These are phyloP conservation scores for Phataginus tetradactyla DNA, from an alignment of 2,797 vertebrate species.

Conservation along the genomic window DNA sequence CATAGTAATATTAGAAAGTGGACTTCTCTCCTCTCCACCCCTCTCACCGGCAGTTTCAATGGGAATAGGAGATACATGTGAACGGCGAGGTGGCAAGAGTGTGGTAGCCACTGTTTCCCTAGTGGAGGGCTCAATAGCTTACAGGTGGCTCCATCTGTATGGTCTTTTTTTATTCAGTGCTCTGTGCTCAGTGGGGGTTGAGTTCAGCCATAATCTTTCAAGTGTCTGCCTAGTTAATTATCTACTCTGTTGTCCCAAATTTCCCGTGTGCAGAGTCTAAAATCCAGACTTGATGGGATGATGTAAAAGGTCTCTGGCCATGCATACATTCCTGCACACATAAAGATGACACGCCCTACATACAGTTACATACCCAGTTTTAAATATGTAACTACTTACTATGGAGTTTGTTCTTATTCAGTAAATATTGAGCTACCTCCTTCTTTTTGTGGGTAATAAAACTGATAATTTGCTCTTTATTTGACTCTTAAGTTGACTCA, in stretches of 20 bases:
- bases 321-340: neutral
- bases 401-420: neutral
- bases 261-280: neutral
- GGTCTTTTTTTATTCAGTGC: neutral
- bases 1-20: neutral
- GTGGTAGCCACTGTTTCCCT: neutral
- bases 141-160: neutral
- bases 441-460: neutral
- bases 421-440: neutral
- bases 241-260: neutral
- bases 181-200: neutral
- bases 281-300: neutral
- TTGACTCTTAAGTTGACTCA: slow-evolving; percentile 28
- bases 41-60: neutral
- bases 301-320: neutral
- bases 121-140: slow-evolving; percentile 31
- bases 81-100: neutral
- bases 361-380: neutral
- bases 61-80: neutral
- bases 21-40: neutral
- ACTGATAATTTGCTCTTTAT: neutral
- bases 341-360: neutral
- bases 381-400: neutral
- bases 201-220: slow-evolving; percentile 13
- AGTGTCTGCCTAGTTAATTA: neutral